These are phyloP conservation scores for Cyprinodon diabolis DNA, from an alignment of 2,797 vertebrate genomes.

Conservation along the genomic window DNA sequence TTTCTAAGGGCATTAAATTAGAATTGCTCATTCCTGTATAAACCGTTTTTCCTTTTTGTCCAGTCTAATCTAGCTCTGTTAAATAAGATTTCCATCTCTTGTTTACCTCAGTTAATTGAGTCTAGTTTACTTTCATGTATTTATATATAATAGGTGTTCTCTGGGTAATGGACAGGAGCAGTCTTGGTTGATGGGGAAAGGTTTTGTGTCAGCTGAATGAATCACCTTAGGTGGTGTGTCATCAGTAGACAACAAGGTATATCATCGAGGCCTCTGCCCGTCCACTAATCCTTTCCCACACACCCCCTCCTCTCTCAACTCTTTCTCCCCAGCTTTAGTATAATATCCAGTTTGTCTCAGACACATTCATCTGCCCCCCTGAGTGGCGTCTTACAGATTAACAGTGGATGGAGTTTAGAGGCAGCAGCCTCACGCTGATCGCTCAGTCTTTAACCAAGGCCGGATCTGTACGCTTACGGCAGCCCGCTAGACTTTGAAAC, in stretches of 20 bases:
- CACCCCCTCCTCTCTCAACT: conserved; percentile 61
- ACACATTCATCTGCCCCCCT: conserved; percentile 77
- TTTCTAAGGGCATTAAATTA: too few relatives aligned
- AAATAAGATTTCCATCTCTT: neutral
- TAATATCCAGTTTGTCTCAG: conserved; percentile 78
- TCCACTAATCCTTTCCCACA: conserved; percentile 70
- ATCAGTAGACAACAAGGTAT: conserved; percentile 64
- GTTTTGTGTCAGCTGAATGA: conserved; percentile 57
- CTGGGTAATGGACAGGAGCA: conserved; percentile 16
- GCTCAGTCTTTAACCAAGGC: conserved; percentile 73
- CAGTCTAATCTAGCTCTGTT: neutral
- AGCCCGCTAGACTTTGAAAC: conserved; percentile 64
- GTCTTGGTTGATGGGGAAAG: conserved; percentile 32
- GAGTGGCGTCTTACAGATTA: conserved; percentile 78
- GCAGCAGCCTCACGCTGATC: conserved; percentile 61
- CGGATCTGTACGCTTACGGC: conserved; percentile 42
- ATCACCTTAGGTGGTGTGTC: conserved; percentile 70
- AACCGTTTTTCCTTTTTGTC: neutral
- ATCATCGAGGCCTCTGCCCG: conserved; percentile 76
- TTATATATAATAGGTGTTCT: neutral
- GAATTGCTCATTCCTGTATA: too few relatives aligned
- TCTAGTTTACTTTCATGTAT: neutral
- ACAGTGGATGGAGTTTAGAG: conserved; percentile 65
- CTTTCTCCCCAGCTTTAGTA: conserved; percentile 61
- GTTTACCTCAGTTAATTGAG: neutral